These are phyloP conservation scores for Heteromormyrus szaboi DNA, from an alignment of 2,797 vertebrate genomes.

Conservation along the genomic window DNA sequence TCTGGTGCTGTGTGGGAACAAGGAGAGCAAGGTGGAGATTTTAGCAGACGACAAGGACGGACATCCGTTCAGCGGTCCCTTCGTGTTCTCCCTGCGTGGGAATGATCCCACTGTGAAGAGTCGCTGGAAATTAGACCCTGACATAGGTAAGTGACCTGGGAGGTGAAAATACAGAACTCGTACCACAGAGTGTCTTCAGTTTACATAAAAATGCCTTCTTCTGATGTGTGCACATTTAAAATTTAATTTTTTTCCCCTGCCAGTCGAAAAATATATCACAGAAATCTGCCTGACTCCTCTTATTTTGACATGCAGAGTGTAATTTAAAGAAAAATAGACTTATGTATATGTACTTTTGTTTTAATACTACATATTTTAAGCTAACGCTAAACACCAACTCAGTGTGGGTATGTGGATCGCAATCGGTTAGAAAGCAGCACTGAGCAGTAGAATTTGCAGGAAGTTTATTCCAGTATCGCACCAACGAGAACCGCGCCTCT, in stretches of 20 bases:
- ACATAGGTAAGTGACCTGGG: slow-evolving; percentile 48
- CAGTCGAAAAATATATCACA: background rate
- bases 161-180: background rate
- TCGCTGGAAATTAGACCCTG: slow-evolving; percentile 60
- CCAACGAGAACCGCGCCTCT: background rate
- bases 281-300: background rate
- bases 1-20: slow-evolving; percentile 54
- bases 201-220: background rate
- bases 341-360: background rate
- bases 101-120: slow-evolving; percentile 28
- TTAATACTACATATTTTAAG: background rate
- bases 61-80: slow-evolving; percentile 57
- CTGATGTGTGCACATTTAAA: background rate
- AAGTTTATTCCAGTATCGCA: background rate
- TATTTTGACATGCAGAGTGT: background rate
- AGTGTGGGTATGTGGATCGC: background rate
- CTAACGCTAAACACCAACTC: background rate
- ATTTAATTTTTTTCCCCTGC: background rate
- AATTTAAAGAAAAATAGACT: background rate
- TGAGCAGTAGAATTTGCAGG: background rate
- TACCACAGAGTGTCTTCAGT: background rate
- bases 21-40: slow-evolving; percentile 36
- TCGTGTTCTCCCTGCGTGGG: slow-evolving; percentile 52
- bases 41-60: slow-evolving; percentile 48
- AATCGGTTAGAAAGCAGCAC: background rate